Conservation (phyloP, 2,113 vertebrate genomes). For the Fulmarus glacialis region DNA sequence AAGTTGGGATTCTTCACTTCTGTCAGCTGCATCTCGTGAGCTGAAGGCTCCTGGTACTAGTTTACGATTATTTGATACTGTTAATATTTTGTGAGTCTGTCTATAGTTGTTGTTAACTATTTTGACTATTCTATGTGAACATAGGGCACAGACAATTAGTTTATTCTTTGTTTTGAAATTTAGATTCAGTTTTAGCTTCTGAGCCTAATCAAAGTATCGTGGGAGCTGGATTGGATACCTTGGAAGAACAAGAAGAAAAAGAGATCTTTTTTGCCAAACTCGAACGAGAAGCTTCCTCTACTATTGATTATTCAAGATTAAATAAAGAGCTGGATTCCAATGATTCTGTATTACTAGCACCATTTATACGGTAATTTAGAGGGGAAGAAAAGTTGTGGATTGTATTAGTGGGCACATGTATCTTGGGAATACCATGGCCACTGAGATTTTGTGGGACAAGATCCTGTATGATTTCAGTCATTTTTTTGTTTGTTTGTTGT, state of each 20-base stretch:
- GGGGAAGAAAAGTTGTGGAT: not conserved
- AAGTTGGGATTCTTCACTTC: not conserved
- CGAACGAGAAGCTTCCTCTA: conserved; percentile 80
- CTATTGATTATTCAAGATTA: conserved; percentile 85
- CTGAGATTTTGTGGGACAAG: not conserved
- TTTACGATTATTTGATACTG: not conserved
- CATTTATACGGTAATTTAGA: conserved; percentile 69
- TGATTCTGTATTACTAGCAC: conserved; percentile 62
- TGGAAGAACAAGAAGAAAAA: conserved; percentile 91
- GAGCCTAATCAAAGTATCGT: conserved; percentile 55
- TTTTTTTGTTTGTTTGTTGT: not conserved
- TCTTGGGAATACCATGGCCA: not conserved
- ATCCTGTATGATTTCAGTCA: not conserved
- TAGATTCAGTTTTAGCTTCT: conserved; percentile 74
- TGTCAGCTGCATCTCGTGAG: fast-evolving
- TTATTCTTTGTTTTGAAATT: conserved; percentile 13
- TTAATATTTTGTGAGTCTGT: not conserved
- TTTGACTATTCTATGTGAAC: not conserved
- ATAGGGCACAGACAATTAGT: not conserved
- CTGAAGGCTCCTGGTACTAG: not conserved
- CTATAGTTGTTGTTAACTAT: not conserved
- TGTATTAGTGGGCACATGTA: not conserved
- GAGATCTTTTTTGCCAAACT: conserved; percentile 85
- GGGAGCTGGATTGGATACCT: conserved; percentile 82
- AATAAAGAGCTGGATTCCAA: conserved; percentile 86